phyloP scores from a whole-genome alignment of 2,888 invertebrate species.

The Taphrorychus bicolor region DNA sequence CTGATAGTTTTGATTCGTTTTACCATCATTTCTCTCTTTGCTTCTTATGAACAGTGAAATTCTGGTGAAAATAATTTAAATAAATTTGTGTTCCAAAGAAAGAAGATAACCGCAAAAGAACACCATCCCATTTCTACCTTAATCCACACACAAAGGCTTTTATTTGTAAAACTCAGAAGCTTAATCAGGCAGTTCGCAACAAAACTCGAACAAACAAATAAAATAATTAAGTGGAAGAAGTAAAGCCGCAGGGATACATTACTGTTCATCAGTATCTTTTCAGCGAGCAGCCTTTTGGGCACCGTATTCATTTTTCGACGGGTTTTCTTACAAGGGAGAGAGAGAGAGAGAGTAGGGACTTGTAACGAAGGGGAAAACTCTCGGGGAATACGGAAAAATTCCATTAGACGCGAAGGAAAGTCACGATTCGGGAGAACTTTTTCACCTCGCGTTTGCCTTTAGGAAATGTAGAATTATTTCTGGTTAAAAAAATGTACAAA shows the following conservation, averaged over 20 bases:
- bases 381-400: constrained; percentile 38
- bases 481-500: not conserved
- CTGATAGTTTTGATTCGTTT: too few species aligned
- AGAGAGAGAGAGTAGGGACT: constrained; percentile 20
- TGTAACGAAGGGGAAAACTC: constrained; percentile 38
- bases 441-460: constrained; percentile 1
- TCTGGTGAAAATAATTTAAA: too few species aligned
- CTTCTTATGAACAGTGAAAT: too few species aligned
- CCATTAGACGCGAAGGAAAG: constrained; percentile 26
- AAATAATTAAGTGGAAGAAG: constrained; percentile 40
- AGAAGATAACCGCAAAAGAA: too few species aligned
- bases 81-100: too few species aligned
- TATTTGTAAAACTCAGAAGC: constrained; percentile 23
- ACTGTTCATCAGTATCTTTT: constrained; percentile 41
- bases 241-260: constrained; percentile 39
- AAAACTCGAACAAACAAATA: constrained; percentile 36
- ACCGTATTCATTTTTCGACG: constrained; percentile 36
- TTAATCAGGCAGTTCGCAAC: constrained; percentile 35
- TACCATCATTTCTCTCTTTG: too few species aligned
- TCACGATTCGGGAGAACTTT: constrained; percentile 29
- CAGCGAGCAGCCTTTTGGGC: constrained; percentile 35
- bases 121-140: too few species aligned
- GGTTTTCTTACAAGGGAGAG: constrained; percentile 13
- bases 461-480: constrained; percentile 10
- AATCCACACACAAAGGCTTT: constrained; percentile 19